Base-by-base conservation (phyloP, 2,888 invertebrate species). In the Cyrtodaria siliqua region DNA sequence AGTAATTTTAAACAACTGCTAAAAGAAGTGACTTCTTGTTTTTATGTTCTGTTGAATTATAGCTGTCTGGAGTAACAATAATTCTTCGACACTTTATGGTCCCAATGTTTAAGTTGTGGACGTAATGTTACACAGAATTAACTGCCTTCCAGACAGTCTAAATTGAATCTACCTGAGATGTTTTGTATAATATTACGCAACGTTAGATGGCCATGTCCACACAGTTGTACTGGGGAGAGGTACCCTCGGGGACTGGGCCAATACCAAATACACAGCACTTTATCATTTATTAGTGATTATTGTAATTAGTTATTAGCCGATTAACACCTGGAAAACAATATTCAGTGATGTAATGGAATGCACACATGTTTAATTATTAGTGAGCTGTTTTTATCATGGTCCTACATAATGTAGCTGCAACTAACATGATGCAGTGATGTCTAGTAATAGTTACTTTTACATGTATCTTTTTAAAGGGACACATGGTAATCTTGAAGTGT, bases 111-210 rank as follows among this genome's bases (percentile, higher is more conserved):
- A 4, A 18, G 47, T 16, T 47, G 47, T 47, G 8, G 4, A 47
- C 16, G n/a, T 16, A 18, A 47, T 9, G 47, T 47, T 47, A 33
- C 33, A 33, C 12, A 33, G 33, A 33, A 33, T 33, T 33, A 33
- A 33, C 52, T 20, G 44, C 6, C 4, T 44, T 24, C 71, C 64
- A 72, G 72, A 72, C 66, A 60, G 59, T 44, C 64, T 59, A 56
- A 60, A 72, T 66, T 71, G 60, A 67, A 67, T 61, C 47, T 64
- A 64, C 69, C 64, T 75, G 64, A 27, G 18, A 64, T 53, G 40
- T 75, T 33, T 33, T 33, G 12, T 8, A 12, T 33, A 33, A 33
- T 33, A 33, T 33, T 75, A 55, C 23, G 26, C n/a, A 64, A 70
- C 56, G 44, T 75, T 69, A 64, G 14, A 27, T 44, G 24, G 67